Base-by-base conservation (phyloP, 2,888 invertebrate genomes). In the Salticus scenicus region DNA sequence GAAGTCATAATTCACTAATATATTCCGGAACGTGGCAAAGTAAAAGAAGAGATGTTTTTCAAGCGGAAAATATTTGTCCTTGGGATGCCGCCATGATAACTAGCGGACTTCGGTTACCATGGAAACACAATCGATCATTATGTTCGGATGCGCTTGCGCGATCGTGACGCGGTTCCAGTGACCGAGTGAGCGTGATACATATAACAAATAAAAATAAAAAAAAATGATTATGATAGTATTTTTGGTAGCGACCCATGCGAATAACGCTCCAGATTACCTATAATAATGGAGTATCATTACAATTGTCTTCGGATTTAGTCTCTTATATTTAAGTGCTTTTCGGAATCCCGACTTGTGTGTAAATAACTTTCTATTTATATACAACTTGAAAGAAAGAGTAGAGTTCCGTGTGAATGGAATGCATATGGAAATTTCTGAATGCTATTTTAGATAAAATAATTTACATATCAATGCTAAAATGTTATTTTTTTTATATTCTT, bases 321-420 rank as follows among this genome's bases (percentile, higher is more conserved):
- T 57, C 24, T 24, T 1, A 57, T 5, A 24, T 24, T 24, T 24
- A 24, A 5, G 17, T 5, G 4, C 24, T 17, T 24, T 24, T 5
- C 57, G 20, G 24, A 57, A 12, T n/a, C 2, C 17, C 17, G 7
- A 47, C 17, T 47, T 47, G 5, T n/a, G 24, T 24, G 57, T 57
- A 57, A 57, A 57, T 57, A 57, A 57, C 57, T 57, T 57, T 57
- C 57, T 57, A 57, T 57, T 57, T 47, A 17, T 10, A 47, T 57
- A 57, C 8, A 57, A 24, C 17, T 1, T 4, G 57, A 20, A 24
- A 24, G 57, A 20, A 24, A 24, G 4, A 7, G 1, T 24, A 5
- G 24, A 57, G 57, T 24, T 57, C 57, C 57, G 57, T 57, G 20
- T 24, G 24, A 57, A 57, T 24, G 2, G 24, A 8, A 7, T 24